These are phyloP conservation scores for Andrena cerasifolii DNA, from an alignment of 1,140 invertebrate species.

Conservation along the genomic window DNA sequence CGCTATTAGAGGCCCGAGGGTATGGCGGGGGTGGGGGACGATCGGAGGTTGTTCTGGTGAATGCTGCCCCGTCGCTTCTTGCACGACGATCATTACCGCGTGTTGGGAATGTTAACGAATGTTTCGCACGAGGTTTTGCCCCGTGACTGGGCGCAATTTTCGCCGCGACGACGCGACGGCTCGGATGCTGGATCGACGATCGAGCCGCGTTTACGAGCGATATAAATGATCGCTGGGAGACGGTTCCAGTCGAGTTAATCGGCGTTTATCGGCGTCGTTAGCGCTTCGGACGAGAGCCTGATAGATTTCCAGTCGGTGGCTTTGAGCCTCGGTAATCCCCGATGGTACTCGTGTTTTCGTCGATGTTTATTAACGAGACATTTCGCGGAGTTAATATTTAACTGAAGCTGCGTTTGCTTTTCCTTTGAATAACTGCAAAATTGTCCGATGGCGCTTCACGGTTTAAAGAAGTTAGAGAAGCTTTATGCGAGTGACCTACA, in stretches of 20 bases:
- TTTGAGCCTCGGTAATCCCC: too few species aligned
- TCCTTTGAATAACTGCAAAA: too few species aligned
- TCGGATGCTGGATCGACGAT: neutral
- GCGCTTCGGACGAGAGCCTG: neutral
- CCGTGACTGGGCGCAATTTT: slow-evolving; percentile 65
- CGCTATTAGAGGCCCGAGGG: slow-evolving; percentile 36
- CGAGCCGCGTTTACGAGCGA: neutral
- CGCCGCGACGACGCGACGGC: slow-evolving; percentile 32
- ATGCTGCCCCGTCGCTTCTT: slow-evolving; percentile 55
- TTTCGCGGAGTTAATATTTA: too few species aligned
- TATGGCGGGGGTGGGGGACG: slow-evolving; percentile 38
- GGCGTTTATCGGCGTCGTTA: neutral
- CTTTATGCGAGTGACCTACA: too few species aligned
- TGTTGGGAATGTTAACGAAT: slow-evolving; percentile 77
- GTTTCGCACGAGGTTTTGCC: slow-evolving; percentile 70
- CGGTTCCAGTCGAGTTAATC: neutral
- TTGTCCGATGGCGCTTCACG: too few species aligned
- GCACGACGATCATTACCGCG: slow-evolving; percentile 63
- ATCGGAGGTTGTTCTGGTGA: slow-evolving; percentile 23
- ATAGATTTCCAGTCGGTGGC: neutral
- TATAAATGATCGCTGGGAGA: neutral
- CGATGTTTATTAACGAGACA: neutral
- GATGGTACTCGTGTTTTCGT: neutral
- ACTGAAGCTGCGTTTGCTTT: too few species aligned
- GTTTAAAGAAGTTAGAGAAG: too few species aligned